Base-by-base conservation (phyloP, 2,113 vertebrate species). In the Telmatochromis brichardi region DNA sequence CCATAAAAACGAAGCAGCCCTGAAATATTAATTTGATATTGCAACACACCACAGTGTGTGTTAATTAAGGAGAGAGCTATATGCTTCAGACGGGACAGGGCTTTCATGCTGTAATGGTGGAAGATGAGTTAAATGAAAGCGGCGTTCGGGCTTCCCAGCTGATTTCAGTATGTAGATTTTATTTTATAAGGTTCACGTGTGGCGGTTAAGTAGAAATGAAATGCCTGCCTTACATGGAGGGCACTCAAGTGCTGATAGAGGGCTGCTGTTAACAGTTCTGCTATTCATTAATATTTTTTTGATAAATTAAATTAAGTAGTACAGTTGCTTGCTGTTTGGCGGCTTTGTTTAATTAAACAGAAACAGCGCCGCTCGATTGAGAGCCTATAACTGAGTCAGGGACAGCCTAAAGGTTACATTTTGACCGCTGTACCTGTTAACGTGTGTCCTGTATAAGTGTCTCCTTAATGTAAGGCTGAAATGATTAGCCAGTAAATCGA, bases 11-110 rank as follows among this genome's bases (percentile, higher is more conserved):
- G 91, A 92, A 94, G 93, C 84, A 90, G 50, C 76, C 4, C 79
- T 97, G 86, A 97, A 97, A 97, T 96, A 97, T 97, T 97, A 7
- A 97, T 96, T 84, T 86, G 83, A 87, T 92, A 95, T 93, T 88
- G 93, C 93, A 94, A 95, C 90, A 94, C 90, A 90, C 93, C 57
- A 50, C 86, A 65, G 89, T 85, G 92, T 91, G 91, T 91, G 92
- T 95, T 96, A 96, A 97, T 96, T 96, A 96, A 95, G 93, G 88
- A 82, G 86, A 93, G 92, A 90, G 91, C 89, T 93, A 94, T 94
- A 93, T 91, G 85, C 89, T 89, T 88, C 79, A 88, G 88, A 92
- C 68, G 92, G 91, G 90, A 89, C 90, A 31, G 23, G 82, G 91
- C 91, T 89, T 91, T 94, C 88, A 92, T 23, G 21, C 54, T 50